phyloP scores from a whole-genome alignment of 2,888 invertebrate genomes.

The Eledone cirrhosa region DNA sequence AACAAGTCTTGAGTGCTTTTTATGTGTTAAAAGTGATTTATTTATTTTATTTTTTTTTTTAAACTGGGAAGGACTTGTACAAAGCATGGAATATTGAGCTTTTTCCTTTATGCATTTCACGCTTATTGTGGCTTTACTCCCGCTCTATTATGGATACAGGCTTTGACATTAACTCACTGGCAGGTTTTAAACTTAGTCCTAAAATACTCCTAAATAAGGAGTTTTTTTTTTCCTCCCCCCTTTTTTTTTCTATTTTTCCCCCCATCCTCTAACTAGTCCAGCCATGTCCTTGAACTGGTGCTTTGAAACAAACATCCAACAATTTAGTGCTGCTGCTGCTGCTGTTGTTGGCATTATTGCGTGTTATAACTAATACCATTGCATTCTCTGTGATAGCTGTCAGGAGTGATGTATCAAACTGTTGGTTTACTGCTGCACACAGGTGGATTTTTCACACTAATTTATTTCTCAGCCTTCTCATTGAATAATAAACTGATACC shows the following conservation, averaged over 20 bases:
- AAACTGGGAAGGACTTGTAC: too few relatives aligned
- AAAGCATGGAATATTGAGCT: too few relatives aligned
- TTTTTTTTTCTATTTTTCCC: neutral
- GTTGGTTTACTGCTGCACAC: slow-evolving; percentile 27
- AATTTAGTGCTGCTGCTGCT: slow-evolving; percentile 19
- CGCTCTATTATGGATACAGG: slow-evolving; percentile 18
- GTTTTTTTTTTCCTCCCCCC: neutral
- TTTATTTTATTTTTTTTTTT: neutral
- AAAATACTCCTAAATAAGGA: neutral
- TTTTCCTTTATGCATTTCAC: too few relatives aligned
- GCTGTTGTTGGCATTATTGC: neutral
- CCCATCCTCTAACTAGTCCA: neutral
- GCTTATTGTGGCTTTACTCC: neutral
- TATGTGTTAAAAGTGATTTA: neutral
- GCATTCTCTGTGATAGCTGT: slow-evolving; percentile 28
- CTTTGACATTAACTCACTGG: neutral
- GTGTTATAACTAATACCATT: slow-evolving; percentile 21
- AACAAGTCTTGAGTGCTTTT: neutral
- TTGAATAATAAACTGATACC: slow-evolving; percentile 25
- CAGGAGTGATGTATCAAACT: slow-evolving; percentile 17
- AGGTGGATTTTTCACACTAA: slow-evolving; percentile 9
- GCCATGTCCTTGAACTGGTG: slow-evolving; percentile 25
- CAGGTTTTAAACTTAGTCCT: slow-evolving; percentile 16
- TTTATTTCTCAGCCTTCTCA: slow-evolving; percentile 15
- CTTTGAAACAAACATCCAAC: slow-evolving; percentile 25